A percentile compares a stretch with the other conserved stretches of the same genome.
Conservation (phyloP, 2,888 invertebrate species). For the Apantesis nais region DNA sequence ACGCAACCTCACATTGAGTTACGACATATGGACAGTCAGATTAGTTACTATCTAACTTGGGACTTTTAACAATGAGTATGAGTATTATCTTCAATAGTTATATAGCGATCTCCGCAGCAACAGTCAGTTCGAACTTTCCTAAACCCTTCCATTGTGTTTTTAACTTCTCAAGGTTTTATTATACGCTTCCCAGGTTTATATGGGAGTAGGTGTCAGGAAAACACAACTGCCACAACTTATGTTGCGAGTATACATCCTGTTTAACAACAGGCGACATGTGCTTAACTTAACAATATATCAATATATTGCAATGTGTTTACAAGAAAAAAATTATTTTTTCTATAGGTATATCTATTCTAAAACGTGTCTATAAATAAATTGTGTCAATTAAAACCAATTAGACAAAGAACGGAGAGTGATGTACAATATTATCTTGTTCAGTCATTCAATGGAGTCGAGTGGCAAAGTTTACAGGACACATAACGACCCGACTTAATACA, state of each 20-base stretch:
- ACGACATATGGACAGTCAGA: constrained; percentile 17
- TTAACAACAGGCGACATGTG: neutral
- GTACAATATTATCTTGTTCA: neutral
- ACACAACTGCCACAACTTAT: neutral
- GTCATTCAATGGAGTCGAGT: neutral
- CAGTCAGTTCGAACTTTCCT: neutral
- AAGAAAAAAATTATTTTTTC: neutral
- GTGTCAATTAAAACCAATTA: neutral
- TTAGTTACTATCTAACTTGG: constrained; percentile 11
- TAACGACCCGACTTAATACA: neutral
- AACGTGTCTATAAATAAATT: neutral
- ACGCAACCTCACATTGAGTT: constrained; percentile 5
- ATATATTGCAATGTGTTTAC: neutral
- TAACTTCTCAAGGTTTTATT: neutral
- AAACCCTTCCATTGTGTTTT: no score
- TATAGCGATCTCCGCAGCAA: neutral
- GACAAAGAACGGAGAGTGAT: neutral
- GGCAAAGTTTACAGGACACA: neutral
- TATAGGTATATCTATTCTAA: neutral
- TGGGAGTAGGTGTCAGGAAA: neutral
- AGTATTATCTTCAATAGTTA: neutral
- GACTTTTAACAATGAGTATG: neutral
- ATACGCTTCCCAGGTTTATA: neutral
- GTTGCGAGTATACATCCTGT: neutral
- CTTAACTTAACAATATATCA: neutral